A percentile compares a stretch with the other conserved stretches of the same genome.
phyloP scores from a whole-genome alignment of 2,888 invertebrate species.

The Tinea trinotella region DNA sequence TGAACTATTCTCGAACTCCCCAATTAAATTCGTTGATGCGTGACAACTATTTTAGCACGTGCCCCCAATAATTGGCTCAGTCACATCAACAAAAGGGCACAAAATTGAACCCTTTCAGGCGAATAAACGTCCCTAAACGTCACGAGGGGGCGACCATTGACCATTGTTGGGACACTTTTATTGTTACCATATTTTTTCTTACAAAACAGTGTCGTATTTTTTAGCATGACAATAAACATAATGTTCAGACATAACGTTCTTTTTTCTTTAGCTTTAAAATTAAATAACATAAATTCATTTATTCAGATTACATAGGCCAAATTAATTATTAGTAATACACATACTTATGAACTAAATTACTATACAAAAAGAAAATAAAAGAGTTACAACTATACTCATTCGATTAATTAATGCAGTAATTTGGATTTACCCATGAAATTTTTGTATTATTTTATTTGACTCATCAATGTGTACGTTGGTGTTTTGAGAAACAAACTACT shows the following conservation, averaged over 20 bases:
- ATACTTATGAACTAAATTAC: too few species aligned
- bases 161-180: constrained; percentile 7
- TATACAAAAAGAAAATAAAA: too few species aligned
- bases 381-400: too few species aligned
- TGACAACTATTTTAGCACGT: constrained; percentile 60
- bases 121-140: constrained; percentile 8
- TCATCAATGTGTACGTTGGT: too few species aligned
- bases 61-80: constrained; percentile 23
- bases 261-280: too few species aligned
- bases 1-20: background rate
- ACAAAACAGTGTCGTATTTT: background rate
- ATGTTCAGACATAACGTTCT: background rate
- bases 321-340: too few species aligned
- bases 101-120: constrained; percentile 15
- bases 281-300: background rate
- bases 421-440: too few species aligned
- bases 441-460: too few species aligned
- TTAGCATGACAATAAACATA: background rate
- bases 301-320: too few species aligned
- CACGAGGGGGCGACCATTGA: constrained; percentile 7
- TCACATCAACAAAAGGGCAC: constrained; percentile 2
- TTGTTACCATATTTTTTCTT: background rate
- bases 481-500: too few species aligned
- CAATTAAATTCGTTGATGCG: constrained; percentile 30
- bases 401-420: too few species aligned